Conservation (phyloP, 2,888 invertebrate species). For the Electrophaes corylata region DNA sequence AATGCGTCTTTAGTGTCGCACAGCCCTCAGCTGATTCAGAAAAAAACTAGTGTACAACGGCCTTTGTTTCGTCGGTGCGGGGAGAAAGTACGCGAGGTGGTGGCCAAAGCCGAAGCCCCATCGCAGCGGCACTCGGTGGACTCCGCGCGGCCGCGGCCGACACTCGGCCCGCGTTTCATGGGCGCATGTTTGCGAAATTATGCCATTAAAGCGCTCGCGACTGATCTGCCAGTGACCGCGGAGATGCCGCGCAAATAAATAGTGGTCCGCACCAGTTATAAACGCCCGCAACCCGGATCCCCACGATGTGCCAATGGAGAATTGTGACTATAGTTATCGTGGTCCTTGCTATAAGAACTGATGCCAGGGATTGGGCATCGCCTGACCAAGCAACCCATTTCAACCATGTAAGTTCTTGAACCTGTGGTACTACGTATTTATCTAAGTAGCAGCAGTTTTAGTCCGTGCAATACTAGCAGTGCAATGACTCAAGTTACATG, state of each 20-base stretch:
- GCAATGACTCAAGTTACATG: slow-evolving; percentile 34
- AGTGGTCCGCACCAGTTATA: slow-evolving; percentile 58
- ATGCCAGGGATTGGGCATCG: slow-evolving; percentile 62
- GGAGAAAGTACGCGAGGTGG: slow-evolving; percentile 78
- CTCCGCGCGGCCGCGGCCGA: slow-evolving; percentile 77
- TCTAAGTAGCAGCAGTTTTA: background rate
- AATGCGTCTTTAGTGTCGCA: slow-evolving; percentile 6
- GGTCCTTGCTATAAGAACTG: slow-evolving; percentile 58
- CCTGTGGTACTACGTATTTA: background rate
- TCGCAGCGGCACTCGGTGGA: slow-evolving; percentile 63
- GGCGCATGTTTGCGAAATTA: slow-evolving; percentile 70
- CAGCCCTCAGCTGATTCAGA: slow-evolving; percentile 21
- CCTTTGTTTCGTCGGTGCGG: slow-evolving; percentile 66
- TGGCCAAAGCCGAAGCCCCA: slow-evolving; percentile 67
- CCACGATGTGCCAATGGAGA: slow-evolving; percentile 81
- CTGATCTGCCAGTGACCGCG: slow-evolving; percentile 70
- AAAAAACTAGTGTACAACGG: slow-evolving; percentile 27
- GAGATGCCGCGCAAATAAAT: slow-evolving; percentile 79
- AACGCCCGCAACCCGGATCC: slow-evolving; percentile 54
- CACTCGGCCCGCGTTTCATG: slow-evolving; percentile 72
- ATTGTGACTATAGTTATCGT: slow-evolving; percentile 72
- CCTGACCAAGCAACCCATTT: slow-evolving; percentile 55
- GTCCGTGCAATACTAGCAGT: slow-evolving; percentile 22
- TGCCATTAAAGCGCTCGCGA: slow-evolving; percentile 69
- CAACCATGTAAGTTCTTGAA: slow-evolving; percentile 68